phyloP scores from a whole-genome alignment of 2,113 vertebrate genomes.

The Dipodomys ordii region DNA sequence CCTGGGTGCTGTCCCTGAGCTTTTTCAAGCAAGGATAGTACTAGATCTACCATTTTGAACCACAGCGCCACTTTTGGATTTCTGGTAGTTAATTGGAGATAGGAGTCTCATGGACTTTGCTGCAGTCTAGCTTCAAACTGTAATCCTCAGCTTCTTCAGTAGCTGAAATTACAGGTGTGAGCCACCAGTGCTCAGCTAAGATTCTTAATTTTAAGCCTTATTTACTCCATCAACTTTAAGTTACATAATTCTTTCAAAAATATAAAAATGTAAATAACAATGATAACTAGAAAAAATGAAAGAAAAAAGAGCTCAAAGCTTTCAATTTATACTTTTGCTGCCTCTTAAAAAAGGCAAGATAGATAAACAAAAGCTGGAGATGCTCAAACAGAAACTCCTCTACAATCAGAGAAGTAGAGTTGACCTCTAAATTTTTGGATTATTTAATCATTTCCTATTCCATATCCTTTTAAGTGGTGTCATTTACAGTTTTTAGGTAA shows the following conservation, averaged over 20 bases:
- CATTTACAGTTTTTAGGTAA: not conserved
- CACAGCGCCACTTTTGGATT: no score
- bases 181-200: no score
- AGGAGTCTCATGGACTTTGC: no score
- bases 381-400: not conserved
- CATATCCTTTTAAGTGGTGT: not conserved
- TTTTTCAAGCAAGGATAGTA: no score
- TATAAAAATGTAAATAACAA: conserved; percentile 9
- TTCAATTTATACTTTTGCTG: not conserved
- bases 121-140: no score
- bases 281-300: not conserved
- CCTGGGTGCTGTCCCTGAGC: not conserved
- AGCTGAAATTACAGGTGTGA: no score
- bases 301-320: not conserved
- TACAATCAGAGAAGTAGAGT: not conserved
- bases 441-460: not conserved
- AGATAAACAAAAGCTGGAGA: not conserved
- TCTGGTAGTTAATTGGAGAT: no score
- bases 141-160: no score
- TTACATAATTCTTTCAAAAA: not conserved
- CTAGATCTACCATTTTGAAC: no score
- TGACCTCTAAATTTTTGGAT: not conserved
- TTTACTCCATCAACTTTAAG: not conserved
- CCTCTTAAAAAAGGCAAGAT: not conserved
- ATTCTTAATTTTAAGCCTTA: not conserved